These are phyloP conservation scores for Muraenolepis orangiensis DNA, from an alignment of 2,797 vertebrate species.

Conservation along the genomic window DNA sequence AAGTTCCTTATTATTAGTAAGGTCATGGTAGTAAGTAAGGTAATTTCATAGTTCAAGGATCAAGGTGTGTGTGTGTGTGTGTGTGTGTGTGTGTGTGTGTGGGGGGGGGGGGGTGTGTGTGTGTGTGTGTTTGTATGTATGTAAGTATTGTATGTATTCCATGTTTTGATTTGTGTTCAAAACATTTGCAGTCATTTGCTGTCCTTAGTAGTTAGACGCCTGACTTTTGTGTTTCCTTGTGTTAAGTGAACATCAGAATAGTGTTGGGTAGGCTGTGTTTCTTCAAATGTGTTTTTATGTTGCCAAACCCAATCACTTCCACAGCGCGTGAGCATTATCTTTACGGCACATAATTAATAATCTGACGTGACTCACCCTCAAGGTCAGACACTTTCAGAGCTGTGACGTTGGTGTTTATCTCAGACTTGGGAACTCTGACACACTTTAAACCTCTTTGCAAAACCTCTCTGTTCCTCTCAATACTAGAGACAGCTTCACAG, in stretches of 20 bases:
- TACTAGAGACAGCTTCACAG: too few species aligned
- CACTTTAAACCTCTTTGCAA: neutral
- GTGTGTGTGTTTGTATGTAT: neutral
- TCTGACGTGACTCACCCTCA: conserved; percentile 20
- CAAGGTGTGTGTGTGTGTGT: neutral
- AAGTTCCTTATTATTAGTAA: neutral
- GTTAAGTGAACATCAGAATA: neutral
- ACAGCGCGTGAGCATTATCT: conserved; percentile 16
- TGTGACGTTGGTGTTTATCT: neutral
- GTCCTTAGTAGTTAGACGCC: neutral
- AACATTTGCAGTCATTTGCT: neutral
- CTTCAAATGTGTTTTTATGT: too few species aligned
- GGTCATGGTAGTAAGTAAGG: neutral
- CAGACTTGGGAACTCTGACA: neutral
- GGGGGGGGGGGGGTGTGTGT: neutral
- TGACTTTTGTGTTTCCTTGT: neutral
- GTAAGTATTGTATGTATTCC: neutral
- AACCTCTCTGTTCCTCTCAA: too few species aligned
- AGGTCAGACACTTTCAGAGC: conserved; percentile 15
- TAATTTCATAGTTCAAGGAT: neutral
- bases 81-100: neutral
- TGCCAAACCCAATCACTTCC: conserved; percentile 18
- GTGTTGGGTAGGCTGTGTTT: neutral
- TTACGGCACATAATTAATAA: conserved; percentile 16
- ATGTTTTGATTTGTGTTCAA: neutral